Conservation (phyloP, 2,113 vertebrate species). For the Vireo altiloquus region DNA sequence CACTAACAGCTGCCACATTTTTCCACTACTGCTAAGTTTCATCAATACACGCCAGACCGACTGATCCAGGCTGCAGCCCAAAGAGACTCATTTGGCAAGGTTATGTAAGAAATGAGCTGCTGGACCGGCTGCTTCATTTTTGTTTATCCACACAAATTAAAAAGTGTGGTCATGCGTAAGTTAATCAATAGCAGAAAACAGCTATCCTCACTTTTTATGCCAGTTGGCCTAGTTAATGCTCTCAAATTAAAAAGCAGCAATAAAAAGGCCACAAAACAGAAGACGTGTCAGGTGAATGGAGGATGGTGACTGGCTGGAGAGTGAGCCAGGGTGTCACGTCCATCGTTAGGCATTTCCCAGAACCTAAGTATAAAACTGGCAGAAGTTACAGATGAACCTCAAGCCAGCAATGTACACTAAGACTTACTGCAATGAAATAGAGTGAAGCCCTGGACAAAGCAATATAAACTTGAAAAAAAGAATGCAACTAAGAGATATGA, state of each 20-base stretch:
- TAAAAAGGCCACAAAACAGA: conserved; percentile 2
- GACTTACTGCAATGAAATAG: neutral
- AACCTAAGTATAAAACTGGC: neutral
- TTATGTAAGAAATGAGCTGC: conserved; percentile 45
- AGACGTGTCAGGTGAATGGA: neutral
- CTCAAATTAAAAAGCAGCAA: neutral
- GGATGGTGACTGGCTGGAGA: neutral
- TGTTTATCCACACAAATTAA: conserved; percentile 52
- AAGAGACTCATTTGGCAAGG: conserved; percentile 18
- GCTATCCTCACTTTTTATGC: neutral
- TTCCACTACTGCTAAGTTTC: neutral
- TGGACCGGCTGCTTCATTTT: neutral
- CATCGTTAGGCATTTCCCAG: neutral
- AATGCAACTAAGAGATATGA: neutral
- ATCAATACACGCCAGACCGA: neutral
- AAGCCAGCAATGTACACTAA: neutral
- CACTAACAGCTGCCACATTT: neutral
- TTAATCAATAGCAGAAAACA: conserved; percentile 45
- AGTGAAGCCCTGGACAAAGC: neutral
- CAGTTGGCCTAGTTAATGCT: conserved; percentile 25
- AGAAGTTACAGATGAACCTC: neutral
- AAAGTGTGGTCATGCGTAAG: conserved; percentile 36
- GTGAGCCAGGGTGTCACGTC: accelerated
- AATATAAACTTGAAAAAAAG: neutral
- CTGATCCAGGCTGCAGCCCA: neutral